phyloP scores from a whole-genome alignment of 2,113 vertebrate genomes.

The Pachyramphus minor region DNA sequence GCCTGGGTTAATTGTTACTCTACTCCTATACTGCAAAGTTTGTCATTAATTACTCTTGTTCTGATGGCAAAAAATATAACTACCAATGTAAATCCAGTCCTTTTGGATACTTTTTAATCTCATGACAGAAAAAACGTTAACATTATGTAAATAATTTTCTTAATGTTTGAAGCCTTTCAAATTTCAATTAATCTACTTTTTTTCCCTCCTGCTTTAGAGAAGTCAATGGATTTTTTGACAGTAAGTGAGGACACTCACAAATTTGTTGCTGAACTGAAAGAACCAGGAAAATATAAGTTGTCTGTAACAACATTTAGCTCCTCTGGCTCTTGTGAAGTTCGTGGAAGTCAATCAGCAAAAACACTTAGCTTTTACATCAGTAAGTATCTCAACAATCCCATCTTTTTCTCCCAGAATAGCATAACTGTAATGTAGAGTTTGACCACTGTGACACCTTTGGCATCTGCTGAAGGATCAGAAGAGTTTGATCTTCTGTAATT shows the following conservation, averaged over 20 bases:
- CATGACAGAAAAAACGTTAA: background rate
- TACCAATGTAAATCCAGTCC: background rate
- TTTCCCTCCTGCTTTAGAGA: slow-evolving; percentile 70
- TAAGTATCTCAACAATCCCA: slow-evolving; percentile 69
- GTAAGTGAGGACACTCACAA: slow-evolving; percentile 90
- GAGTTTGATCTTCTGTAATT: background rate
- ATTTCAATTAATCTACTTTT: background rate
- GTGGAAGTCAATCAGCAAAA: slow-evolving; percentile 81
- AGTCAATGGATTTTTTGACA: slow-evolving; percentile 80
- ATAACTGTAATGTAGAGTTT: background rate
- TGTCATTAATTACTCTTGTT: background rate
- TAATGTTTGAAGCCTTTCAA: background rate
- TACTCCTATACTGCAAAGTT: background rate
- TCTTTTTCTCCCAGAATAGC: background rate
- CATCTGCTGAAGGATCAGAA: background rate
- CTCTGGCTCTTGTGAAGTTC: slow-evolving; percentile 83
- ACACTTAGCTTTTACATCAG: slow-evolving; percentile 91
- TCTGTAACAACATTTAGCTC: slow-evolving; percentile 86
- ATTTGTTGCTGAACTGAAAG: slow-evolving; percentile 85
- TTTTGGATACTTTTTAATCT: background rate
- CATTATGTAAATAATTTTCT: background rate
- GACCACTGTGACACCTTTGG: background rate
- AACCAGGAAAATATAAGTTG: slow-evolving; percentile 85
- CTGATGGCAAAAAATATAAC: background rate
- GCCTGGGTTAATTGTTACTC: background rate